Base-by-base conservation (phyloP, 2,113 vertebrate genomes). In the Oophaga pumilio region DNA sequence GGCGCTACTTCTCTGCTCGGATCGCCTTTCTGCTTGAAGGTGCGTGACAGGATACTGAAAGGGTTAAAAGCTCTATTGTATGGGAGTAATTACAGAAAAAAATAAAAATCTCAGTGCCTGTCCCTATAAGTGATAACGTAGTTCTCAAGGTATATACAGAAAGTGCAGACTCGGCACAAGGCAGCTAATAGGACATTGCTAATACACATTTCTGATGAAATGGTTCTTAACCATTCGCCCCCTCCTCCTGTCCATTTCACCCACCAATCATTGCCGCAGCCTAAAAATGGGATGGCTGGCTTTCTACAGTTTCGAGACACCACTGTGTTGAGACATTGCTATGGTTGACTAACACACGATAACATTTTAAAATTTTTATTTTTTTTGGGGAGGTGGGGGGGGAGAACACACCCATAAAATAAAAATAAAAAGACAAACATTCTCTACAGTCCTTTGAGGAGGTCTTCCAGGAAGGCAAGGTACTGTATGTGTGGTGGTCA, bases 231-330 rank as follows among this genome's bases (percentile, higher is more conserved):
- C 59, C 18, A 11, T 33, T 33, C 33, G 33, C 33, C n/a, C 33
- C 80, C 80, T 6, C 26, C 17, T 24, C 64, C 43, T 33, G 17
- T 43, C 71, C 71, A 22, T 22, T 33, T 49, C 17, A 74, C 43
- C 71, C 17, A 20, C 33, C 69, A 18, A 13, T 20, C 60, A 50
- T 1, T 18, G n/a, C 33, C 43, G 20, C 33, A 68, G 60, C 33
- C 81, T 13, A 69, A 22, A 20, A 59, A 77, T 50, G 12, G 33
- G 73, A 76, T 62, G 73, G 66, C 73, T 85, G 28, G 73, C 57
- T 57, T 53, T 66, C 18, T 50, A 49, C 56, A 85, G 76, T 52
- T n/a, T 9, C 12, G 57, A 85, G 73, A 62, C 73, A 50, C 28
- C 18, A n/a, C 43, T 50, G 15, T 56, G 26, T 73, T 53, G 33